phyloP scores from a whole-genome alignment of 2,888 invertebrate species.

The Pyrgus malvae region DNA sequence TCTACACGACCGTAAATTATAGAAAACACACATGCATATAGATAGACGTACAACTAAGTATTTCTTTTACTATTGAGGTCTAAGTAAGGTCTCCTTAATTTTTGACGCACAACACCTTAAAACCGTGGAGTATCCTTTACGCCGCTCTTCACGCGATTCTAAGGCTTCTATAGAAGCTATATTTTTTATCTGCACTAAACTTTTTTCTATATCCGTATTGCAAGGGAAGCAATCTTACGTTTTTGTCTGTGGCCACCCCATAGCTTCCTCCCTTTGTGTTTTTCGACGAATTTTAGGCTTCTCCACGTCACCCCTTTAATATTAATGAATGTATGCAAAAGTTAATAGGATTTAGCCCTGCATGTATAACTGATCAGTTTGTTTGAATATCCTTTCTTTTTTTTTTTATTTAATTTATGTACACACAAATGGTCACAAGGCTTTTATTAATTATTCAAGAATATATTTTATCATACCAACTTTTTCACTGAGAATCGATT shows the following conservation, averaged over 20 bases:
- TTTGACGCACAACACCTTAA: too few species aligned
- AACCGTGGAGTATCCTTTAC: constrained; percentile 13
- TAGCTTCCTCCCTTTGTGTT: constrained; percentile 75
- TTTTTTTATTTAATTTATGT: background rate
- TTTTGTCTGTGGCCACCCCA: constrained; percentile 68
- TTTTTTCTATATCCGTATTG: constrained; percentile 58
- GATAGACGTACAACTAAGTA: too few species aligned
- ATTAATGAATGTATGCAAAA: constrained; percentile 56
- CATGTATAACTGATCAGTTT: background rate
- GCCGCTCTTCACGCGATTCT: constrained; percentile 35
- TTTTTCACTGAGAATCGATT: too few species aligned
- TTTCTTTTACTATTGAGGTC: too few species aligned
- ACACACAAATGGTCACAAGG: too few species aligned
- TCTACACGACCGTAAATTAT: too few species aligned
- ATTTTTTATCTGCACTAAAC: constrained; percentile 41
- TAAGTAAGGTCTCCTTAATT: too few species aligned
- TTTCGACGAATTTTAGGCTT: constrained; percentile 69
- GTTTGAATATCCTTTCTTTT: background rate
- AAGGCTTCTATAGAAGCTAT: constrained; percentile 47
- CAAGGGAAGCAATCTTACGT: constrained; percentile 62
- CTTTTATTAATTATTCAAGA: too few species aligned
- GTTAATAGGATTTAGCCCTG: constrained; percentile 24
- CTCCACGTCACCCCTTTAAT: constrained; percentile 56
- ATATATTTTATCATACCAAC: too few species aligned
- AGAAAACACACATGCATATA: too few species aligned